phyloP scores from a whole-genome alignment of 2,888 invertebrate species.

The Aphodius granarius region DNA sequence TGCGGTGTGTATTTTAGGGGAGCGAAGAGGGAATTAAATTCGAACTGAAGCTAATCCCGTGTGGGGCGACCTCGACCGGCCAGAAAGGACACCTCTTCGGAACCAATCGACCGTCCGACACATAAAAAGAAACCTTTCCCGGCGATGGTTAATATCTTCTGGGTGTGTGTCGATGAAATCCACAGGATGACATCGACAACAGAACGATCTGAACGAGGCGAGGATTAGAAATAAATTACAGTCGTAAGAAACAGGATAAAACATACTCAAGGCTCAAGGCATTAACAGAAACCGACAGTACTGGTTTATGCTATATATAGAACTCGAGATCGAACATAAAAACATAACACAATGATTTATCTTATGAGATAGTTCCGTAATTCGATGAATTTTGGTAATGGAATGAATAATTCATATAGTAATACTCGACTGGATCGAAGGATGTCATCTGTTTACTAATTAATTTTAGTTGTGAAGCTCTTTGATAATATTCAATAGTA shows the following conservation, averaged over 20 bases:
- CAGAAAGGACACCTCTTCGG: neutral
- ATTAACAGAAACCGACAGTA: no score
- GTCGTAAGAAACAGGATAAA: neutral
- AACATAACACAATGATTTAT: no score
- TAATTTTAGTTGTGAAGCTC: no score
- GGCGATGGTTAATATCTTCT: neutral
- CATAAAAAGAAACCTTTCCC: neutral
- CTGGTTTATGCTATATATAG: no score
- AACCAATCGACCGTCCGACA: neutral
- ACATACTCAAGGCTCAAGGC: neutral
- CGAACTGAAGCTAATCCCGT: neutral
- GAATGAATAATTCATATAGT: no score
- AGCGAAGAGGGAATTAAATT: neutral
- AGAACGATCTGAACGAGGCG: neutral
- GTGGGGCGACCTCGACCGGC: neutral
- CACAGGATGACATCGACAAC: neutral
- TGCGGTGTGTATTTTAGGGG: neutral
- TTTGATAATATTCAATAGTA: no score
- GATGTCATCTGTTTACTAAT: no score
- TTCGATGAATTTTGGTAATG: no score
- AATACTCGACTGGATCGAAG: no score
- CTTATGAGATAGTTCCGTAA: no score
- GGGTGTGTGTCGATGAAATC: neutral
- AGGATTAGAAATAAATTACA: neutral
- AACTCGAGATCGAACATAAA: no score